phyloP scores from a whole-genome alignment of 2,888 invertebrate species.

The Lithophane semibrunnea region DNA sequence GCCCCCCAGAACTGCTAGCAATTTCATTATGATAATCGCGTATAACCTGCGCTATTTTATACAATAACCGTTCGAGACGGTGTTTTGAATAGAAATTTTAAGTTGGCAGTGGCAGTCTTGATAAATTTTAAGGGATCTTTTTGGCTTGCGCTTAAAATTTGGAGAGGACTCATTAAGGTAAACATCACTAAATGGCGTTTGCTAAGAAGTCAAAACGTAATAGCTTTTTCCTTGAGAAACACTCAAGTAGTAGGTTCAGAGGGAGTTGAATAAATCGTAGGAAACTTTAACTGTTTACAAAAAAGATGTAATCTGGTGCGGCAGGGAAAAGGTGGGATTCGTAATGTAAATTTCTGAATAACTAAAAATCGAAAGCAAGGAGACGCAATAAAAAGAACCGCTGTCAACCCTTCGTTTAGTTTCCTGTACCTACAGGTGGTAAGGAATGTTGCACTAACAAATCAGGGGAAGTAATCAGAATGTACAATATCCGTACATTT shows the following conservation, averaged over 20 bases:
- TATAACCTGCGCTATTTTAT: conserved; percentile 79
- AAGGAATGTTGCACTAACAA: conserved; percentile 26
- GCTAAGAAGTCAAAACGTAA: conserved; percentile 62
- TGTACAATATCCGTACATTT: neutral
- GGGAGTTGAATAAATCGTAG: conserved; percentile 34
- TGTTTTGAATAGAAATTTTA: conserved; percentile 74
- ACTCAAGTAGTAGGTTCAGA: conserved; percentile 1
- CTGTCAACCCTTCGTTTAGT: conserved; percentile 67
- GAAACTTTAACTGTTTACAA: conserved; percentile 42
- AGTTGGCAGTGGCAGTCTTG: conserved; percentile 65
- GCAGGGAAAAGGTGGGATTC: conserved; percentile 64
- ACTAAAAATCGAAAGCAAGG: conserved; percentile 60
- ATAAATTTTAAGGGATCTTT: conserved; percentile 66
- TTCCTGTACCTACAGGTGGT: conserved; percentile 33
- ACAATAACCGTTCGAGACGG: conserved; percentile 71
- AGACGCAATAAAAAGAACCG: conserved; percentile 65
- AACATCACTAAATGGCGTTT: conserved; percentile 58
- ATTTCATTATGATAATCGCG: conserved; percentile 90
- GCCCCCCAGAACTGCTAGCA: conserved; percentile 80
- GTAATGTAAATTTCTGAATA: conserved; percentile 63
- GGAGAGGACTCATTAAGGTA: conserved; percentile 63
- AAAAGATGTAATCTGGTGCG: conserved; percentile 56
- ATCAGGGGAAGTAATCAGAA: conserved; percentile 22
- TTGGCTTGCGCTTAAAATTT: conserved; percentile 57
- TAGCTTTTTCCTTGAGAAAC: conserved; percentile 52